Base-by-base conservation (phyloP, 1,140 invertebrate species). In the Neelides sp. region DNA sequence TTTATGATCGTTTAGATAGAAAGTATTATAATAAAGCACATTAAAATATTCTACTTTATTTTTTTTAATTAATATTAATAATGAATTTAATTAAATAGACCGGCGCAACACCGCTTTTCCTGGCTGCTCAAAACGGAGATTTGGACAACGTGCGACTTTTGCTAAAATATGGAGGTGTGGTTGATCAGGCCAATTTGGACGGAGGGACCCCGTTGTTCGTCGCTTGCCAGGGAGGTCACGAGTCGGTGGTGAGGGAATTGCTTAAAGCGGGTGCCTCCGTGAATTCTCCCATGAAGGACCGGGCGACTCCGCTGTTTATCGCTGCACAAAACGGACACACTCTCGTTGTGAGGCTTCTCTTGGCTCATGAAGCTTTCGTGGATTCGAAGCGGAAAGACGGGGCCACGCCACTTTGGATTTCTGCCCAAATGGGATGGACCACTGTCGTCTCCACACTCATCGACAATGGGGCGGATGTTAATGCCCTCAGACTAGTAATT, bases 151-250 rank as follows among this genome's bases (percentile, higher is more conserved):
- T 84, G 4, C 68, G 73, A 40, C 67, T 83, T 46, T 69, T 94
- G 52, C 67, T 93, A 32, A 79, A 87, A 49, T 73, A 80, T 61
- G 81, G 80, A 5, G 83, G 85, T 1, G 71, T 73, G 47, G 78
- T 90, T 23, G 83, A 92, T 66, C 79, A 80, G 2, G 75, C 80
- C 2, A 90, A 85, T 61, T 77, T 79, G 84, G 89, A 94, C 69
- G 90, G 90, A 12, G 88, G 87, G 39, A 92, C 88, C 24, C 82
- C 89, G 0, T 67, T 93, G 47, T 88, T 93, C 68, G 85, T 93
- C 17, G 85, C 89, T 15, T 85, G 86, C 62, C 89, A 94, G 66
- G 87, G 84, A 62, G 90, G 89, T 8, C 84, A 93, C 68, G 71
- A 85, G 52, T 82, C 88, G 54, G 81, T 93, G 10, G 85, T 88